Evolutionary conservation across 2,113 vertebrate genomes (phyloP), one percentile per base, ranked within the genome.

Genomic region (Amblyopsis rosae): DNA sequence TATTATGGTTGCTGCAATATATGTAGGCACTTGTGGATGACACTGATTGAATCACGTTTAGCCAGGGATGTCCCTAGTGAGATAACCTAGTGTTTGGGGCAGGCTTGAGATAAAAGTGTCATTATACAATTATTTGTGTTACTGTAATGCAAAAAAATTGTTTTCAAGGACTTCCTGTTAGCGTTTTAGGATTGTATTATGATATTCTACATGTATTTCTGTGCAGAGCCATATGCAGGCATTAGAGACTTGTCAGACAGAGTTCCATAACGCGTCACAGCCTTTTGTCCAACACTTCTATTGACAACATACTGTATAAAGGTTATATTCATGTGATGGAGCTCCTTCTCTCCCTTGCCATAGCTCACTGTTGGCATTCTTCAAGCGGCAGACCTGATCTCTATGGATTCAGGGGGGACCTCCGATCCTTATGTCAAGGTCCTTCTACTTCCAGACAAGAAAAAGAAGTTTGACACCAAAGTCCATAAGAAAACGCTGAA

Each of bases 401-500:
- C 97, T 55, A 88, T 99, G 93, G 98, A 99, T 85, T 96, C 98
- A 58, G 96, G 98, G 0, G 98, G 98, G 70, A 98, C 98, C 1
- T 99, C 98, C 0, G 98, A 99, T 75, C 98, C 98, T 0, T 99
- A 99, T 0, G 98, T 99, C 51, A 96, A 94, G 89, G 94, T 99
- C 69, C 93, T 92, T 81, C 89, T 99, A 26, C 93, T 96, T 0
- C 98, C 98, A 6, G 98, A 99, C 85, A 99, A 99, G 90, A 99
- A 99, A 91, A 99, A 99, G 75, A 99, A 99, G 76, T 96, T 75
- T 0, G 97, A 99, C 86, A 99, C 98, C 85, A 99, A 99, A 90
- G 98, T 99, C 62, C 98, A 99, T 75, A 96, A 97, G 86, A 99
- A 99, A 89, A 99, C 96, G 0, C 93, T 99, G 74, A 99, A 98